Conservation (phyloP, 2,888 invertebrate species). For the Drosophila greeni region DNA sequence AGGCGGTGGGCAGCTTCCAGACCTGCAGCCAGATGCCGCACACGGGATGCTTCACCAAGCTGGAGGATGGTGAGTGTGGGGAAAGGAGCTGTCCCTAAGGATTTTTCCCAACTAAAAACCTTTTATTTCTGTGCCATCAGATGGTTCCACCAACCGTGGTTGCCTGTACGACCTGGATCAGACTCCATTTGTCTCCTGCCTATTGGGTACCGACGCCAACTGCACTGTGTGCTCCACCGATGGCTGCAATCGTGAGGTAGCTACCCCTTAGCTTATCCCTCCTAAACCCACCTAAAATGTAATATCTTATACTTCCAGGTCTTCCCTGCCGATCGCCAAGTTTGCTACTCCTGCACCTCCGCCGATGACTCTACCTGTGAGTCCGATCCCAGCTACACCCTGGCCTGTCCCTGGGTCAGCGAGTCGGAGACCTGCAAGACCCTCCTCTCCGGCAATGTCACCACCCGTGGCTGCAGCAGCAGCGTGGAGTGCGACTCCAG, state of each 20-base stretch:
- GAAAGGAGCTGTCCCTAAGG: not conserved
- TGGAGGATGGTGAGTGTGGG: constrained; percentile 42
- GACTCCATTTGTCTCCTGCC: constrained; percentile 63
- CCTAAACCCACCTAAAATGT: accelerated
- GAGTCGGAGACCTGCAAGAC: constrained; percentile 69
- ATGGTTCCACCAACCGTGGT: constrained; percentile 70
- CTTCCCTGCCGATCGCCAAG: constrained; percentile 71
- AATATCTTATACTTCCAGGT: constrained; percentile 44
- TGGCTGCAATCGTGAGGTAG: constrained; percentile 74
- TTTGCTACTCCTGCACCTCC: constrained; percentile 71
- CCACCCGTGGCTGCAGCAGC: constrained; percentile 74
- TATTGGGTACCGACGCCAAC: constrained; percentile 63
- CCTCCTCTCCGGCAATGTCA: constrained; percentile 57
- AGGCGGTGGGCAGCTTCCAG: constrained; percentile 49
- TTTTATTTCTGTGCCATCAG: constrained; percentile 37
- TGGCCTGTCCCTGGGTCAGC: constrained; percentile 59
- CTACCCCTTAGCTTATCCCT: not conserved
- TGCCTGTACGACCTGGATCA: constrained; percentile 66
- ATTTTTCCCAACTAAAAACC: not conserved
- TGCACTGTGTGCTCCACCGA: constrained; percentile 63
- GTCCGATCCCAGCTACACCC: constrained; percentile 57
- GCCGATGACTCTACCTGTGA: constrained; percentile 67
- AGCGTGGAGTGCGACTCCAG: constrained; percentile 57
- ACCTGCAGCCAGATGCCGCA: constrained; percentile 68
- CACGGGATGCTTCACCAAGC: constrained; percentile 64